phyloP scores from a whole-genome alignment of 1,140 invertebrate species.

The Polyergus mexicanus region DNA sequence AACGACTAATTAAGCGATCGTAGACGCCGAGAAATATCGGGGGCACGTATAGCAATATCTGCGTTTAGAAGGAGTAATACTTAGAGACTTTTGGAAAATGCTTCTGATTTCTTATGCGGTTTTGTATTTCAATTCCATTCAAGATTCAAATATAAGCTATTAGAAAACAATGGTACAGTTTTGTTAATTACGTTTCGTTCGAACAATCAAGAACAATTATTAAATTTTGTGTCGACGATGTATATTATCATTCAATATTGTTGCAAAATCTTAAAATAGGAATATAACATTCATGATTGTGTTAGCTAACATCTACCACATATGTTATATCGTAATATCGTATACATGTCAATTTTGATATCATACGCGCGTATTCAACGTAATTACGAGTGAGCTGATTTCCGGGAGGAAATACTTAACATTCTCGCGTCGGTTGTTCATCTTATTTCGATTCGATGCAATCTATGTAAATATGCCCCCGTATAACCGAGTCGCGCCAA shows the following conservation, averaged over 20 bases:
- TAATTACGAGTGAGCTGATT: background rate
- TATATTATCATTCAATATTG: background rate
- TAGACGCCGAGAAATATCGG: constrained; percentile 71
- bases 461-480: constrained; percentile 59
- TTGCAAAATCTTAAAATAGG: background rate
- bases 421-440: constrained; percentile 61
- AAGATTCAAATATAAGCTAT: constrained; percentile 20
- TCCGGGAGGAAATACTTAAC: constrained; percentile 62
- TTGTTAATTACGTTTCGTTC: background rate
- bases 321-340: too few relatives aligned
- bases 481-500: constrained; percentile 44
- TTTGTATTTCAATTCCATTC: constrained; percentile 55
- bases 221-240: background rate
- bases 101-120: constrained; percentile 3
- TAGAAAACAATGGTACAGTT: constrained; percentile 51
- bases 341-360: background rate
- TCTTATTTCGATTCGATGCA: constrained; percentile 69
- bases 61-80: constrained; percentile 41
- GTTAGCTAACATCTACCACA: background rate
- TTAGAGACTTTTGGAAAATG: constrained; percentile 46
- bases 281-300: too few relatives aligned
- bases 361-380: background rate
- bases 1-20: constrained; percentile 81
- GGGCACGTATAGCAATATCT: constrained; percentile 78
- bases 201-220: background rate